Evolutionary conservation across 2,888 invertebrate species (phyloP).

Genomic region (Pollenia amentaria): DNA sequence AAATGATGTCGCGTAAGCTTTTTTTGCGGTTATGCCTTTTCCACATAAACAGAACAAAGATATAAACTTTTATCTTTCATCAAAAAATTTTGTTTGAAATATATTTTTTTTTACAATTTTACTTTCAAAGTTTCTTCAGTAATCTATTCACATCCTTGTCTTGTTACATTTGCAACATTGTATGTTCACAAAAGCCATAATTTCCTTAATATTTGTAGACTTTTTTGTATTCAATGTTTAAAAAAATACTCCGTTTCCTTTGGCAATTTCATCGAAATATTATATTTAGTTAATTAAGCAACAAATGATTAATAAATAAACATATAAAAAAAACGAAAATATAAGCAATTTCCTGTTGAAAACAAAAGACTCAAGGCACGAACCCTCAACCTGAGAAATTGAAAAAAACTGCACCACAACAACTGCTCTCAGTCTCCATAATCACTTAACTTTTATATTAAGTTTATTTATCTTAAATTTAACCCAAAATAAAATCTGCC

Average conservation of each 20-base stretch:
- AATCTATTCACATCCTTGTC: too few species aligned
- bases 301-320: conserved; percentile 5
- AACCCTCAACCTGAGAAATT: conserved; percentile 35
- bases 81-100: too few species aligned
- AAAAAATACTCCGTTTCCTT: conserved; percentile 17
- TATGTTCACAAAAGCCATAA: too few species aligned
- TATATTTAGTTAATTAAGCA: conserved; percentile 29
- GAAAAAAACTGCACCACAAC: conserved; percentile 20
- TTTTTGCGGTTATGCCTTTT: too few species aligned
- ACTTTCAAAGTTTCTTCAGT: too few species aligned
- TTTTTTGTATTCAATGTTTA: not conserved
- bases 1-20: too few species aligned
- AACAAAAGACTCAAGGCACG: conserved; percentile 57
- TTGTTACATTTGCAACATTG: too few species aligned
- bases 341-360: conserved; percentile 44
- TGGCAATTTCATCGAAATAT: not conserved
- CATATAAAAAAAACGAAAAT: conserved; percentile 23
- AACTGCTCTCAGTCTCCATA: conserved; percentile 2
- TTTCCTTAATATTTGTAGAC: too few species aligned
- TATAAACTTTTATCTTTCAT: too few species aligned
- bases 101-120: too few species aligned
- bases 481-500: conserved; percentile 47
- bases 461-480: conserved; percentile 57
- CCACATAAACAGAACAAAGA: too few species aligned
- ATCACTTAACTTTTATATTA: conserved; percentile 49